A percentile compares a stretch with the other conserved stretches of the same genome.
These are phyloP conservation scores for Lasioglossum figueresi DNA, from an alignment of 2,888 invertebrate genomes.

Conservation along the genomic window DNA sequence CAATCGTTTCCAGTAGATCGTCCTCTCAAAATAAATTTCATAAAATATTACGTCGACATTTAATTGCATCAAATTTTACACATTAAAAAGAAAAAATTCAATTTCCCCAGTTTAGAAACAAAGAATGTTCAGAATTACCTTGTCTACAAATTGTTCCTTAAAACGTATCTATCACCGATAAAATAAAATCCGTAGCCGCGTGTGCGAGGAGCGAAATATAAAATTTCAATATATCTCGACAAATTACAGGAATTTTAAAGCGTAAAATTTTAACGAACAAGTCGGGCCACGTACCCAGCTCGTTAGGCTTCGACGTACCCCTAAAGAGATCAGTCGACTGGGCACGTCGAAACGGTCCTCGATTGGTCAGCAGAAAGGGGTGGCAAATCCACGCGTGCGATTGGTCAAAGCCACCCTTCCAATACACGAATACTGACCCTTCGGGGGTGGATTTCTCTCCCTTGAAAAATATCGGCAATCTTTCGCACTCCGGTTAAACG, in stretches of 20 bases:
- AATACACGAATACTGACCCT: constrained; percentile 79
- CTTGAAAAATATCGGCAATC: constrained; percentile 63
- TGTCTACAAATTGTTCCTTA: too few relatives aligned
- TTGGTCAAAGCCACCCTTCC: constrained; percentile 81
- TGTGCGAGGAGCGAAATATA: background rate
- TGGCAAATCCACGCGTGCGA: constrained; percentile 79
- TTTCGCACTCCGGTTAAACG: constrained; percentile 37
- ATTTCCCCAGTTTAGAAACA: background rate
- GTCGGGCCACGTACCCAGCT: constrained; percentile 11
- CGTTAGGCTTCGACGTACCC: constrained; percentile 43
- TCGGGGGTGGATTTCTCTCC: constrained; percentile 74
- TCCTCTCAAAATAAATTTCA: background rate
- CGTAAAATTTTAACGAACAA: constrained; percentile 55
- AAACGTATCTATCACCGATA: background rate
- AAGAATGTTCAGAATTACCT: background rate
- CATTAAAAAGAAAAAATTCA: background rate
- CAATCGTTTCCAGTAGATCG: background rate
- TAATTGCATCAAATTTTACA: background rate
- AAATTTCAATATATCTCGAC: background rate
- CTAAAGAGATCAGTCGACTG: constrained; percentile 47
- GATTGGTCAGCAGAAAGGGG: constrained; percentile 81
- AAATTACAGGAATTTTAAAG: constrained; percentile 33
- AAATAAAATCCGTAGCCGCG: background rate
- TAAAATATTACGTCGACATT: background rate
- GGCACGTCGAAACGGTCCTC: constrained; percentile 63